These are phyloP conservation scores for Holacanthella duospinosa DNA, from an alignment of 2,888 invertebrate species.

Conservation along the genomic window DNA sequence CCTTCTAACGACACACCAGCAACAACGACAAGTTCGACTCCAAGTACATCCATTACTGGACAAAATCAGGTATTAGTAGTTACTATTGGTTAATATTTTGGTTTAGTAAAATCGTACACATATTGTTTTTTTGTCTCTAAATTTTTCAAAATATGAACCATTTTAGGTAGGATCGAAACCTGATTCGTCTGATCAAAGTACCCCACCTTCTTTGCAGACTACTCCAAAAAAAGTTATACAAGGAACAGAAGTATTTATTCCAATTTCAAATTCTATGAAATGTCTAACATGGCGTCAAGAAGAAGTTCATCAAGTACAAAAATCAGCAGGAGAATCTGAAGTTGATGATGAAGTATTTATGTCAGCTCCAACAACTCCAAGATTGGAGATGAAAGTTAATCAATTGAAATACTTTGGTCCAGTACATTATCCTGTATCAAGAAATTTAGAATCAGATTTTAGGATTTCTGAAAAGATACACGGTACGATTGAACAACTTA, in stretches of 20 bases:
- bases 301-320: slow-evolving; percentile 23
- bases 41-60: slow-evolving; percentile 6
- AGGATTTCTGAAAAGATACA: slow-evolving; percentile 30
- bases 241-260: slow-evolving; percentile 30
- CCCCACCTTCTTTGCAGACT: too few relatives aligned
- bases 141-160: background rate
- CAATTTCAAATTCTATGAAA: slow-evolving; percentile 27
- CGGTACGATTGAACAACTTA: slow-evolving; percentile 8
- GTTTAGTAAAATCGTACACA: too few relatives aligned
- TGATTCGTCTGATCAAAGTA: too few relatives aligned
- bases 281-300: slow-evolving; percentile 34
- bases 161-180: too few relatives aligned
- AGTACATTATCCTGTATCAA: slow-evolving; percentile 22
- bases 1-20: slow-evolving; percentile 7
- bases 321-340: slow-evolving; percentile 11
- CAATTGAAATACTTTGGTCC: slow-evolving; percentile 27
- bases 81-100: too few relatives aligned
- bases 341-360: slow-evolving; percentile 17
- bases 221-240: too few relatives aligned
- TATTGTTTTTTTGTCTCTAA: background rate
- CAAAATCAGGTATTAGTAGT: too few relatives aligned
- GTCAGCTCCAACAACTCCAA: slow-evolving; percentile 19
- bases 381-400: slow-evolving; percentile 16
- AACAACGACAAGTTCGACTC: background rate
- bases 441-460: slow-evolving; percentile 25